Evolutionary conservation across 2,113 vertebrate species (phyloP).

Genomic region (Ochotona curzoniae): DNA sequence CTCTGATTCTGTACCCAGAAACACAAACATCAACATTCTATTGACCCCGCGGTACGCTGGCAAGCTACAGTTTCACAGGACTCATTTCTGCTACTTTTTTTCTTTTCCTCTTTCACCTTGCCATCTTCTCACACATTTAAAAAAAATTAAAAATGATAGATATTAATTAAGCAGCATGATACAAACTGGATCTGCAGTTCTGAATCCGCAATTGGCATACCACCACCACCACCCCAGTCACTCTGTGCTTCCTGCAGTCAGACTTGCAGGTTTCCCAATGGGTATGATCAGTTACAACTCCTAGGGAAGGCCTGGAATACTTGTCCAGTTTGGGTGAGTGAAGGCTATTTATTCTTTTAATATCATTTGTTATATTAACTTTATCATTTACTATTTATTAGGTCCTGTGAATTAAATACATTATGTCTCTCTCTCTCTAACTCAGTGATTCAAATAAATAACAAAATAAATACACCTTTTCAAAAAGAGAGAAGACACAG

Average conservation of each 20-base stretch:
- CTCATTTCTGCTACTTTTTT: not conserved
- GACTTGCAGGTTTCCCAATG: not conserved
- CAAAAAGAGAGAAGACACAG: too few species aligned
- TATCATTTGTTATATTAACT: too few species aligned
- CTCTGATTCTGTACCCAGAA: not conserved
- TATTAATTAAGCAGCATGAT: not conserved
- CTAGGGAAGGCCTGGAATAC: not conserved
- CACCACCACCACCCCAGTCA: not conserved
- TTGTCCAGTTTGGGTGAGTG: not conserved
- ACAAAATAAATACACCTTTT: too few species aligned
- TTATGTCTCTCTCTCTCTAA: too few species aligned
- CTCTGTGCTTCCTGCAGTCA: fast-evolving
- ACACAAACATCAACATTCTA: not conserved
- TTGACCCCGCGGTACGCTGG: not conserved
- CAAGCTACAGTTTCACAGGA: not conserved
- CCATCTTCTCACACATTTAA: not conserved
- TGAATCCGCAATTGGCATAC: not conserved
- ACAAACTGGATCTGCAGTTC: not conserved
- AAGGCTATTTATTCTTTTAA: not conserved
- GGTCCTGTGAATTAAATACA: too few species aligned
- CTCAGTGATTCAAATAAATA: too few species aligned
- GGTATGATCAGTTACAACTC: not conserved
- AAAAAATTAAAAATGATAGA: not conserved
- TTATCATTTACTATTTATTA: too few species aligned
- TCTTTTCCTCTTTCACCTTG: not conserved